Evolutionary conservation across 2,888 invertebrate species (phyloP).

Genomic region (Andrena dorsata): DNA sequence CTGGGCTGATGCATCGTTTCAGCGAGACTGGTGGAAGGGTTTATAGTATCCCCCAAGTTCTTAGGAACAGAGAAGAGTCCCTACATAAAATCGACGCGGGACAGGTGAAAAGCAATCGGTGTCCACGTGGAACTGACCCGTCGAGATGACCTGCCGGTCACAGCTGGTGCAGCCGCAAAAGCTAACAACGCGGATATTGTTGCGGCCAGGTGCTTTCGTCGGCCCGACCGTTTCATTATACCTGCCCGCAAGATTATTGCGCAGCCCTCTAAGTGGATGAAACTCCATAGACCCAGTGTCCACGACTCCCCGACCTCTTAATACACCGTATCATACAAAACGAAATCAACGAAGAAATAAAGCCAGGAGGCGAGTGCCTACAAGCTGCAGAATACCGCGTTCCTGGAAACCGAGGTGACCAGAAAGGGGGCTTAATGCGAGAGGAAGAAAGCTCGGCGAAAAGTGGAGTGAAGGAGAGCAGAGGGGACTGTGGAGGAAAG

Average conservation of each 20-base stretch:
- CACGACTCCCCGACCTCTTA: too few relatives aligned
- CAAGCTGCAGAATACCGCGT: background rate
- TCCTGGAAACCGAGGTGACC: conserved; percentile 8
- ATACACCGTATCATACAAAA: too few relatives aligned
- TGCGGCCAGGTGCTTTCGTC: conserved; percentile 64
- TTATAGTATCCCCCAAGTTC: too few relatives aligned
- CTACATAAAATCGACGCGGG: background rate
- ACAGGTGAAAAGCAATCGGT: conserved; percentile 64
- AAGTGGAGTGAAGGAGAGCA: conserved; percentile 2
- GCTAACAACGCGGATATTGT: conserved; percentile 61
- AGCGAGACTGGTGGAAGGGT: background rate
- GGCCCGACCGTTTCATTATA: conserved; percentile 63
- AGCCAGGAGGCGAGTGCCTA: too few relatives aligned
- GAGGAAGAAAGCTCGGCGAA: background rate
- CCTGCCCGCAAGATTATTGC: conserved; percentile 56
- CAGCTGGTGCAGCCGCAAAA: conserved; percentile 65
- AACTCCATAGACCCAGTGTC: conserved; percentile 29
- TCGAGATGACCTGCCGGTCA: conserved; percentile 60
- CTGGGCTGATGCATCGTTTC: background rate
- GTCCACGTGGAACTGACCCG: conserved; percentile 59
- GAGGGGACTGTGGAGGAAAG: background rate
- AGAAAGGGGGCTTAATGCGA: background rate
- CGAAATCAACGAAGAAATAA: too few relatives aligned
- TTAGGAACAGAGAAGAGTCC: too few relatives aligned
- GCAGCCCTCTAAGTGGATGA: conserved; percentile 40